Conservation (phyloP, 2,888 invertebrate species). For the Papilio demoleus region DNA sequence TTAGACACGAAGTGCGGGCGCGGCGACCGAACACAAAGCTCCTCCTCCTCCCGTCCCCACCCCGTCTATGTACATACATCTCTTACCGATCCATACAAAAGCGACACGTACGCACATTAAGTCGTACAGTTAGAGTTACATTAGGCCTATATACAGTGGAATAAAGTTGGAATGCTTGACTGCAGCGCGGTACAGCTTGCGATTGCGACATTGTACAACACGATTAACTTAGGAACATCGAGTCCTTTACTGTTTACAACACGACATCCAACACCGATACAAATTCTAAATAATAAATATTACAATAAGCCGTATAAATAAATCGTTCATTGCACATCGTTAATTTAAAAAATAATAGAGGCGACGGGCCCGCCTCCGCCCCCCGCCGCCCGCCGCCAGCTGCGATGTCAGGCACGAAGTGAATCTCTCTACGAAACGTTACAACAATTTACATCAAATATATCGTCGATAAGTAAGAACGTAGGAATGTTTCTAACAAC, state of each 20-base stretch:
- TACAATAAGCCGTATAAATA: constrained; percentile 79
- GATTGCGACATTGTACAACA: constrained; percentile 69
- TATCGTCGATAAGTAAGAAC: constrained; percentile 57
- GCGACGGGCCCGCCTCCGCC: not conserved
- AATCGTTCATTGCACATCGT: constrained; percentile 78
- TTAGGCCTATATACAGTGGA: constrained; percentile 84
- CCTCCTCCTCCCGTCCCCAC: constrained; percentile 51
- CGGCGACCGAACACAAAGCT: constrained; percentile 68
- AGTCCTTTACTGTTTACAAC: constrained; percentile 64
- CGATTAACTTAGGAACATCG: constrained; percentile 78
- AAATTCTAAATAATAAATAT: constrained; percentile 80
- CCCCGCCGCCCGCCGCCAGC: not conserved
- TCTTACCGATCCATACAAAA: constrained; percentile 59
- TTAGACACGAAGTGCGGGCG: constrained; percentile 73
- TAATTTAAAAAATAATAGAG: constrained; percentile 63
- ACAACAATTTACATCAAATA: constrained; percentile 61
- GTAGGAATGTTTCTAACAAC: constrained; percentile 78
- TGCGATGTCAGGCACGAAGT: constrained; percentile 68
- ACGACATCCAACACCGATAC: constrained; percentile 69
- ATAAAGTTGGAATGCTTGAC: constrained; percentile 81
- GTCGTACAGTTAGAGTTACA: constrained; percentile 69
- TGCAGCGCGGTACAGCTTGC: constrained; percentile 70
- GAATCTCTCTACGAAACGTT: constrained; percentile 56
- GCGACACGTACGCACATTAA: constrained; percentile 78
- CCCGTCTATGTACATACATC: constrained; percentile 63